Evolutionary conservation across 2,888 invertebrate genomes (phyloP).

Genomic region (Panopea generosa): DNA sequence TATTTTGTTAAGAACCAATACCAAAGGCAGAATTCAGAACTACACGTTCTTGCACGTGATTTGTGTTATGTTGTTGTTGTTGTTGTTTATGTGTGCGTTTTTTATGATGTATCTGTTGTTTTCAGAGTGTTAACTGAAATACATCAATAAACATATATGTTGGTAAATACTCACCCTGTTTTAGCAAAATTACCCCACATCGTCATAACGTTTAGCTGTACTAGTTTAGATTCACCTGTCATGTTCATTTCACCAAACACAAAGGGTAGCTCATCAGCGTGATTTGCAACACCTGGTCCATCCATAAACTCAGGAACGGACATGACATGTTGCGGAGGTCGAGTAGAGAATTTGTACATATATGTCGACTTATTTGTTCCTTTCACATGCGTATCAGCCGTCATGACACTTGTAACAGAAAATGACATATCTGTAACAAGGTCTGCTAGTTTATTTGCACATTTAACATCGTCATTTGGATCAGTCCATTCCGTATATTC

Average conservation of each 20-base stretch:
- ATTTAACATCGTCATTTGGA: background rate
- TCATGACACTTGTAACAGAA: background rate
- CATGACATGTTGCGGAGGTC: background rate
- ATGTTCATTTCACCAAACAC: background rate
- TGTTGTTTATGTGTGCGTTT: too few species aligned
- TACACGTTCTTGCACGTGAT: too few species aligned
- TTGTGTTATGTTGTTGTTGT: too few species aligned
- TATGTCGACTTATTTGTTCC: background rate
- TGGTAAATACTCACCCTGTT: background rate
- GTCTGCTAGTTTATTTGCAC: background rate
- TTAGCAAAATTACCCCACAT: conserved; percentile 1
- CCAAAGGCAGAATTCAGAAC: too few species aligned
- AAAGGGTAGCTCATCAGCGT: background rate
- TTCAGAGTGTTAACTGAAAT: too few species aligned
- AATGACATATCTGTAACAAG: background rate
- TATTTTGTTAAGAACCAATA: too few species aligned
- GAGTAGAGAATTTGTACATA: background rate
- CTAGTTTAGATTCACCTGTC: background rate
- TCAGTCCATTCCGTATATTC: conserved; percentile 6
- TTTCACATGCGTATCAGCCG: background rate
- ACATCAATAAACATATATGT: too few species aligned
- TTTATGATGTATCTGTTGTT: too few species aligned
- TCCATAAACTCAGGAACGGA: background rate
- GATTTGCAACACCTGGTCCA: background rate
- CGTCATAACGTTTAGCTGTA: background rate